Evolutionary conservation across 2,113 vertebrate species (phyloP).

Genomic region (Balaenoptera acutorostrata): DNA sequence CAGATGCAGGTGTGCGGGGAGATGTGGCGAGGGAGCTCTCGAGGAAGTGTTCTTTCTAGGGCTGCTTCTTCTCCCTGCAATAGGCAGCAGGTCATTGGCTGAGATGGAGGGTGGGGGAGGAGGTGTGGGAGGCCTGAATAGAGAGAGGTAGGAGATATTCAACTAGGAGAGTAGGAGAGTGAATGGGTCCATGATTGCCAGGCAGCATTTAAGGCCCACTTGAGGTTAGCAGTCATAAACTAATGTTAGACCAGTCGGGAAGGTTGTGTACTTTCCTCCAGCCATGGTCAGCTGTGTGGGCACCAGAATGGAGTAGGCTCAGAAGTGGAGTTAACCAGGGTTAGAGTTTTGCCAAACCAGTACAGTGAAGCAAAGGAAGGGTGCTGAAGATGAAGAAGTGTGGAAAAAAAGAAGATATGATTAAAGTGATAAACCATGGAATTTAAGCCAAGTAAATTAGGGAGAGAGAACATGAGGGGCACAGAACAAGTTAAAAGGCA

Average conservation of each 20-base stretch:
- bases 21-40: background rate
- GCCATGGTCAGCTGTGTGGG: background rate
- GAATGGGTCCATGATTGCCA: background rate
- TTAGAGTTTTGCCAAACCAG: background rate
- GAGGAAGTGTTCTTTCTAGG: background rate
- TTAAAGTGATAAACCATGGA: background rate
- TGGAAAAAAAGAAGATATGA: background rate
- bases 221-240: background rate
- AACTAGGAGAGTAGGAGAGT: background rate
- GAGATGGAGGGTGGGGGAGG: background rate
- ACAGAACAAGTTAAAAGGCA: background rate
- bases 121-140: background rate
- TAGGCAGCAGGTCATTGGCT: background rate
- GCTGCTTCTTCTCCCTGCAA: background rate
- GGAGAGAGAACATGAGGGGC: background rate
- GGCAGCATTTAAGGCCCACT: background rate
- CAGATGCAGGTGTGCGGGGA: background rate
- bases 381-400: background rate
- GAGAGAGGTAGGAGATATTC: background rate
- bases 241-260: background rate
- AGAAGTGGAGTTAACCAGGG: background rate
- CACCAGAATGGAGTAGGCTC: background rate
- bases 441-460: background rate
- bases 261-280: background rate
- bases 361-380: background rate